phyloP scores from a whole-genome alignment of 1,140 invertebrate species.

The Parasteatoda tepidariorum region DNA sequence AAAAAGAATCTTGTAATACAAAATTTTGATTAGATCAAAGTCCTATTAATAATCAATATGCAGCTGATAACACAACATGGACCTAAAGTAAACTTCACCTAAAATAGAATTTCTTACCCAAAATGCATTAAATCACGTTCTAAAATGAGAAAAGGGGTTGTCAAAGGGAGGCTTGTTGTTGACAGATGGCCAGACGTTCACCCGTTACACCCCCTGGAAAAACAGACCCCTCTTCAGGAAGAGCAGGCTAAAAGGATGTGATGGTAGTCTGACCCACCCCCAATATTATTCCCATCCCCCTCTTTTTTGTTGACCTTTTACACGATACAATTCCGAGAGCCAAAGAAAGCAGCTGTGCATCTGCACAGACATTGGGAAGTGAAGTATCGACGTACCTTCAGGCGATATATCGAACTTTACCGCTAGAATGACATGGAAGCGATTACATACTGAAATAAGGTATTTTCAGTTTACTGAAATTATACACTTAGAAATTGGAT shows the following conservation, averaged over 20 bases:
- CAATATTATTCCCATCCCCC: background rate
- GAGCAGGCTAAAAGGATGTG: slow-evolving; percentile 47
- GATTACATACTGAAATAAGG: too few species aligned
- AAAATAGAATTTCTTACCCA: too few species aligned
- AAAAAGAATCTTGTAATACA: too few species aligned
- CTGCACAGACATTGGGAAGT: background rate
- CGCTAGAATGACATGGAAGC: too few species aligned
- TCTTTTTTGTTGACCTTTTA: slow-evolving; percentile 45
- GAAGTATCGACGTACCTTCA: too few species aligned
- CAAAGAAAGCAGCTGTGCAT: slow-evolving; percentile 15
- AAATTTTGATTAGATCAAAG: too few species aligned
- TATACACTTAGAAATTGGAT: too few species aligned
- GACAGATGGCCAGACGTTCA: slow-evolving; percentile 50
- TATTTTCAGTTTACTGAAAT: too few species aligned
- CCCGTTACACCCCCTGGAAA: slow-evolving; percentile 45
- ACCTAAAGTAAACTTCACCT: too few species aligned
- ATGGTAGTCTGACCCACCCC: slow-evolving; percentile 17
- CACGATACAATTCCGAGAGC: background rate
- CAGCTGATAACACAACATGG: too few species aligned
- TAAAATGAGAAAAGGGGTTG: background rate
- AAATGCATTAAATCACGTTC: background rate
- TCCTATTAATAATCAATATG: too few species aligned
- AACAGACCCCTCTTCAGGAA: slow-evolving; percentile 23
- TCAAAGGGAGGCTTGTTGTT: slow-evolving; percentile 1
- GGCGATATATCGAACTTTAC: too few species aligned